Conservation (phyloP, 2,113 vertebrate species). For the Ctenodactylus gundi region DNA sequence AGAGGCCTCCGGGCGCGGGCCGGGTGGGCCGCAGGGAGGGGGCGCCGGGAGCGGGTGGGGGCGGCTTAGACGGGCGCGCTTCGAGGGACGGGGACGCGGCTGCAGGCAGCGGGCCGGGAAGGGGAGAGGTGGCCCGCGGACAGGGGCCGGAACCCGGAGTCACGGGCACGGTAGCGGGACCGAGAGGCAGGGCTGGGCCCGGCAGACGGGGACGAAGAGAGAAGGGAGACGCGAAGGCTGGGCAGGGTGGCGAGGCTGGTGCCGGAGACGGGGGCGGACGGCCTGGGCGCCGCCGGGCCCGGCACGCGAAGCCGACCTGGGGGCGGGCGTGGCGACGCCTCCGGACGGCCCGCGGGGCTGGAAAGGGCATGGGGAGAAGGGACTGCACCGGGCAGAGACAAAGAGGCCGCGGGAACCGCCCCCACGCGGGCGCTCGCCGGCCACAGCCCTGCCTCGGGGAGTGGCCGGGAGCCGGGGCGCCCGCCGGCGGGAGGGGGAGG, state of each 20-base stretch:
- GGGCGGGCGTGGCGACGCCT: background rate
- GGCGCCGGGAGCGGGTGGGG: background rate
- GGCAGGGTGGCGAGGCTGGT: background rate
- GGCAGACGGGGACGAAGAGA: background rate
- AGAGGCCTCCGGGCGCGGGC: background rate
- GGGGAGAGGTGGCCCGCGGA: background rate
- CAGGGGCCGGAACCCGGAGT: background rate
- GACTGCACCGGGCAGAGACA: constrained; percentile 56
- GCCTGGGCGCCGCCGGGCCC: background rate
- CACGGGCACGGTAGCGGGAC: background rate
- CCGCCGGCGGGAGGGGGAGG: too few species aligned
- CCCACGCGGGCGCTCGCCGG: constrained; percentile 52
- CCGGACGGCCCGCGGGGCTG: constrained; percentile 7
- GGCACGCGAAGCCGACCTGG: background rate
- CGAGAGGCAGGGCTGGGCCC: background rate
- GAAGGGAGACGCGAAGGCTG: background rate
- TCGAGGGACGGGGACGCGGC: background rate
- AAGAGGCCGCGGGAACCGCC: constrained; percentile 59
- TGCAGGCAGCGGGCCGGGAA: background rate
- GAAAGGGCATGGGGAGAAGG: background rate
- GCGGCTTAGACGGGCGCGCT: background rate
- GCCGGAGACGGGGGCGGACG: background rate
- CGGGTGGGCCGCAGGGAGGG: background rate
- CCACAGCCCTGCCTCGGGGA: background rate
- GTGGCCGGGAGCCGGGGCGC: background rate